Conservation (phyloP, 2,797 vertebrate species). For the Arrhamphus sclerolepis region DNA sequence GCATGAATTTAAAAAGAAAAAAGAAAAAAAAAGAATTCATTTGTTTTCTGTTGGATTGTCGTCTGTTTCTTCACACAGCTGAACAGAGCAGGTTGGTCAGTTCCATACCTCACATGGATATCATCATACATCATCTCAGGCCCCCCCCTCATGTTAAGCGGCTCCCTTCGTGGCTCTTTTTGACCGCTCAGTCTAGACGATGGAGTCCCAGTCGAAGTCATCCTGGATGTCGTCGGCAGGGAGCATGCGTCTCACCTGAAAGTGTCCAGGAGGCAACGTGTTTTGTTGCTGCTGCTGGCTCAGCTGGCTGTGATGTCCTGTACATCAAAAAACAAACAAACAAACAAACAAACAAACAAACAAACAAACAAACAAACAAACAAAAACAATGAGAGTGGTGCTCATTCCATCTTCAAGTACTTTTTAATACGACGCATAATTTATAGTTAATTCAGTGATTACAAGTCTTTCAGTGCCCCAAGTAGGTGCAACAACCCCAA, state of each 20-base stretch:
- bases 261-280: constrained; percentile 84
- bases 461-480: no score
- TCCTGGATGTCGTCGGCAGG: constrained; percentile 88
- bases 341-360: no score
- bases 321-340: constrained; percentile 11
- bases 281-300: constrained; percentile 83
- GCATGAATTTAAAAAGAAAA: constrained; percentile 29
- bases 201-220: constrained; percentile 91
- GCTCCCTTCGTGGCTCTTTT: not conserved
- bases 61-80: constrained; percentile 58
- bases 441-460: no score
- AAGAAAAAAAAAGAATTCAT: constrained; percentile 19
- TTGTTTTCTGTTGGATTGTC: constrained; percentile 77
- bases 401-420: no score
- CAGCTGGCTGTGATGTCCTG: constrained; percentile 86
- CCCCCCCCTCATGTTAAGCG: constrained; percentile 15
- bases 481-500: no score
- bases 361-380: no score
- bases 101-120: constrained; percentile 31
- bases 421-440: no score
- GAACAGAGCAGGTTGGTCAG: constrained; percentile 43
- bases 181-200: constrained; percentile 76
- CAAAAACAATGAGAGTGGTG: no score
- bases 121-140: constrained; percentile 16
- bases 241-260: constrained; percentile 87